Evolutionary conservation across 2,797 vertebrate genomes (phyloP).

Genomic region (Onychomys leucogaster): DNA sequence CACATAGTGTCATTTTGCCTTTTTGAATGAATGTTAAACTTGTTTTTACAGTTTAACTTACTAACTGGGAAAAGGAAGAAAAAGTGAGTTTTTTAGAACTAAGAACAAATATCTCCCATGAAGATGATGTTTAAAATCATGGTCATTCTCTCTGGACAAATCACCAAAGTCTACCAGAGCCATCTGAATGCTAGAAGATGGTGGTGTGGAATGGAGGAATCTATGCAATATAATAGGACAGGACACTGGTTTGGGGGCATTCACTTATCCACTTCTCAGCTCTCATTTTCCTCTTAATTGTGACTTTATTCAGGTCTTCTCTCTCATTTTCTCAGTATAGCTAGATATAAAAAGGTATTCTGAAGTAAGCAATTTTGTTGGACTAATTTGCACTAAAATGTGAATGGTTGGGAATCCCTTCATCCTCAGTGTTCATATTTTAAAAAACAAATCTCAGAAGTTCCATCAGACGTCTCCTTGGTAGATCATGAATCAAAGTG

Average conservation of each 20-base stretch:
- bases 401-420: conserved; percentile 28
- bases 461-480: not conserved
- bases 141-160: not conserved
- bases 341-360: not conserved
- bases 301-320: not conserved
- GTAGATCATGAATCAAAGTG: conserved; percentile 23
- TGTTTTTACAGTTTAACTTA: conserved; percentile 38
- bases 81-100: not conserved
- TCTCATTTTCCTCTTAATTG: not conserved
- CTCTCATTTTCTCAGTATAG: not conserved
- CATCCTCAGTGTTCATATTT: not conserved
- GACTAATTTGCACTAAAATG: conserved; percentile 60
- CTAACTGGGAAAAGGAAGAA: not conserved
- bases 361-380: conserved; percentile 4
- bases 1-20: not conserved
- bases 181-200: not conserved
- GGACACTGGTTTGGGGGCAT: not conserved
- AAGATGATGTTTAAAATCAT: not conserved
- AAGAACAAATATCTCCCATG: not conserved
- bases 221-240: not conserved
- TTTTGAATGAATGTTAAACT: conserved; percentile 50
- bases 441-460: conserved; percentile 49
- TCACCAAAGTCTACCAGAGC: not conserved
- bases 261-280: not conserved
- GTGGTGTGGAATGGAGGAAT: not conserved